A percentile compares a stretch with the other conserved stretches of the same genome.
phyloP scores from a whole-genome alignment of 2,113 vertebrate species.

The Catagonus wagneri region DNA sequence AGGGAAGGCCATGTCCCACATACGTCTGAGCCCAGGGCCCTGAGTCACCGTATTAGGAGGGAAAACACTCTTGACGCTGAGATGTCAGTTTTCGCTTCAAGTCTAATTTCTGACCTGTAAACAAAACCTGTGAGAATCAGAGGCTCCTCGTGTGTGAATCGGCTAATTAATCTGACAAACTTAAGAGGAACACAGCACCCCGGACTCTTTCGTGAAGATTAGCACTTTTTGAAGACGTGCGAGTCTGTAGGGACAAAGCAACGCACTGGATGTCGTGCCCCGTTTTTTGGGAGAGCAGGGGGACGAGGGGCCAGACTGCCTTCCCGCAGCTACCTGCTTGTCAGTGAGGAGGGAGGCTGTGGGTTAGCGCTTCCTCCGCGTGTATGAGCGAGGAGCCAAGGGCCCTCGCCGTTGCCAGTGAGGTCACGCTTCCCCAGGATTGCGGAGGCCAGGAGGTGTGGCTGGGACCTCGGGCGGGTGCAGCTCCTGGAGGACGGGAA shows the following conservation, averaged over 20 bases:
- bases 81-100: background rate
- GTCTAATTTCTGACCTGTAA: constrained; percentile 38
- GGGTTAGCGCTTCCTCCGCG: background rate
- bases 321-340: background rate
- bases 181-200: background rate
- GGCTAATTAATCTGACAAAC: constrained; percentile 1
- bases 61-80: background rate
- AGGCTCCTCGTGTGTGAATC: background rate
- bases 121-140: constrained; percentile 45
- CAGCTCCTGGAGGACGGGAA: background rate
- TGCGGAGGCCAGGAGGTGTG: too few relatives aligned
- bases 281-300: background rate
- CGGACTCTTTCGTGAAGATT: constrained; percentile 15
- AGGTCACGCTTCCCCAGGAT: background rate
- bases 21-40: background rate
- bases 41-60: background rate
- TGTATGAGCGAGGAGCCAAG: background rate
- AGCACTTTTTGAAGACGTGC: constrained; percentile 47
- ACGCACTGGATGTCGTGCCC: background rate
- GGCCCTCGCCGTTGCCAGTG: background rate
- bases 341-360: background rate
- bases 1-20: accelerated
- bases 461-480: background rate
- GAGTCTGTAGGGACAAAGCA: constrained; percentile 55
- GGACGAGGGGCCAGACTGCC: background rate